phyloP scores from a whole-genome alignment of 2,888 invertebrate species.

The Tiliacea aurago region DNA sequence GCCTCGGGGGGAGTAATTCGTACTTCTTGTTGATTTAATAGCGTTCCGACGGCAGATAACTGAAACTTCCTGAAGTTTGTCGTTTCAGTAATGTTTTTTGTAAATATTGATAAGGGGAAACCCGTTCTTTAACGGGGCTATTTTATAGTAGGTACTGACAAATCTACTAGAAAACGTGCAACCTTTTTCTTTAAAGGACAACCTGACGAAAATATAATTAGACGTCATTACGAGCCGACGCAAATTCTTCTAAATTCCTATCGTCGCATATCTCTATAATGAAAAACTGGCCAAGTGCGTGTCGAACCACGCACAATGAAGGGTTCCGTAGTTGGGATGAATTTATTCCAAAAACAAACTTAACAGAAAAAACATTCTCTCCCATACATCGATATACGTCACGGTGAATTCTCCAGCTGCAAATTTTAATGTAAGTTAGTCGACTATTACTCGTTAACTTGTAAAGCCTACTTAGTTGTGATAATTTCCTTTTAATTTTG shows the following conservation, averaged over 20 bases:
- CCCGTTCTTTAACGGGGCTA: not conserved
- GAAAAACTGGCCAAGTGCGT: no score
- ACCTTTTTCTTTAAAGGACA: not conserved
- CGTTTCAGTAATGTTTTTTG: conserved; percentile 17
- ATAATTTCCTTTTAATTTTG: no score
- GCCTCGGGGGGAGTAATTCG: conserved; percentile 72
- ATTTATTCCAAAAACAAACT: no score
- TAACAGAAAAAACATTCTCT: no score
- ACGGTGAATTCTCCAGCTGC: no score
- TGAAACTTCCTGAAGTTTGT: conserved; percentile 47
- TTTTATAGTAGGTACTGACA: not conserved
- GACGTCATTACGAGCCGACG: not conserved
- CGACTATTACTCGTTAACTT: no score
- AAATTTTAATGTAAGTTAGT: no score
- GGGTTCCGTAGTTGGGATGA: no score
- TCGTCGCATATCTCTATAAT: not conserved
- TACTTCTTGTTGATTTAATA: conserved; percentile 79
- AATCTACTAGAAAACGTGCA: not conserved
- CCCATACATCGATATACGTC: no score
- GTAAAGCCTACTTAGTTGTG: no score
- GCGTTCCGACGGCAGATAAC: conserved; percentile 66
- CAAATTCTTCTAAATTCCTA: not conserved
- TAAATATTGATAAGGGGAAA: conserved; percentile 33
- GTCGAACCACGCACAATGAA: no score
- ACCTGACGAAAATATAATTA: not conserved